phyloP scores from a whole-genome alignment of 2,113 vertebrate genomes.

The Platysteira castanea region DNA sequence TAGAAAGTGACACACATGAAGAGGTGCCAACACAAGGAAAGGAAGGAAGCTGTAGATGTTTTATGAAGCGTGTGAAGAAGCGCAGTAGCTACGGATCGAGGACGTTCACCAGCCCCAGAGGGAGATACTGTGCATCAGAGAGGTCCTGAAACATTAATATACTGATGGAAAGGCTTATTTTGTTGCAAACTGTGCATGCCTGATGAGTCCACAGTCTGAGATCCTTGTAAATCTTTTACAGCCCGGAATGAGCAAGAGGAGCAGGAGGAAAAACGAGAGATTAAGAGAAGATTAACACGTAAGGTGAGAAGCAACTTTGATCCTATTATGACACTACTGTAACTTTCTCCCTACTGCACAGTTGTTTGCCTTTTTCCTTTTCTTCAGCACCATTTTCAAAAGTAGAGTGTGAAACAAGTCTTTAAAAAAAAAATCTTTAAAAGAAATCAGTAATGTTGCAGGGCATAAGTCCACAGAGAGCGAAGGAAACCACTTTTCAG shows the following conservation, averaged over 20 bases:
- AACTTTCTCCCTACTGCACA: background rate
- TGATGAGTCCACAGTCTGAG: conserved; percentile 13
- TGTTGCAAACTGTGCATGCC: background rate
- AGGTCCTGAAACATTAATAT: conserved; percentile 5
- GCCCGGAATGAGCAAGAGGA: conserved; percentile 97
- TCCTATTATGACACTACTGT: background rate
- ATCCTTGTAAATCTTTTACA: conserved; percentile 71
- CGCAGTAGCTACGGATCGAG: background rate
- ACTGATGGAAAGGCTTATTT: background rate
- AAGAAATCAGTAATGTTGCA: background rate
- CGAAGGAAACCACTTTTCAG: background rate
- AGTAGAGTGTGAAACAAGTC: background rate
- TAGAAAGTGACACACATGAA: background rate
- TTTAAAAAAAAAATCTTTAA: background rate
- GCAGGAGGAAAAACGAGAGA: conserved; percentile 96
- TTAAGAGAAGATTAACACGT: conserved; percentile 90
- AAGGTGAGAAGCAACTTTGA: conserved; percentile 82
- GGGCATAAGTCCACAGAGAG: background rate
- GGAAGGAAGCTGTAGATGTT: background rate
- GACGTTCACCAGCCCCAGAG: background rate
- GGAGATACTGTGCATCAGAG: background rate
- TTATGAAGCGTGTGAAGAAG: background rate
- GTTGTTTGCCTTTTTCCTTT: background rate
- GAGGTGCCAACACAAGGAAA: background rate
- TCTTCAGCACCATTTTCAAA: background rate